Conservation (phyloP, 2,113 vertebrate genomes). For the Galeopterus variegatus region DNA sequence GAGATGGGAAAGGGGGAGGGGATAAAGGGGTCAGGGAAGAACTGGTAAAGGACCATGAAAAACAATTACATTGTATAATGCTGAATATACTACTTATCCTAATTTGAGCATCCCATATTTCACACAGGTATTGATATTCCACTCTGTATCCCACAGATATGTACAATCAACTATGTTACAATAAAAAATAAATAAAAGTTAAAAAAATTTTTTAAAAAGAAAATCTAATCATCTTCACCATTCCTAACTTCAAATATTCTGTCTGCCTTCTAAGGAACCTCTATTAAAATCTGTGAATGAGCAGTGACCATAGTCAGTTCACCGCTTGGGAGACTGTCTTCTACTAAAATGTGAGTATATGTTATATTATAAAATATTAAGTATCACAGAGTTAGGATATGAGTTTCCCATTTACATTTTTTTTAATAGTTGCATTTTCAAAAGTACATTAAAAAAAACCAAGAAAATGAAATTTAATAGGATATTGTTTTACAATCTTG, state of each 20-base stretch:
- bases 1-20: too few relatives aligned
- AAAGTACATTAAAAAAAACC: slow-evolving; percentile 42
- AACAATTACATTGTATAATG: too few relatives aligned
- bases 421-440: not conserved
- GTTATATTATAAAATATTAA: not conserved
- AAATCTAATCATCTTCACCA: slow-evolving; percentile 32
- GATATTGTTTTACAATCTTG: slow-evolving; percentile 19
- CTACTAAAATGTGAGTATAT: not conserved
- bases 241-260: slow-evolving; percentile 43
- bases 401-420: not conserved
- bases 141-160: too few relatives aligned
- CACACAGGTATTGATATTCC: too few relatives aligned
- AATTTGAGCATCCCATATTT: too few relatives aligned
- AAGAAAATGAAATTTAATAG: not conserved
- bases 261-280: not conserved
- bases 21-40: too few relatives aligned
- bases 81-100: too few relatives aligned
- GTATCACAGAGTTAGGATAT: not conserved
- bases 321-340: not conserved
- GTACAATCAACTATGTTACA: too few relatives aligned
- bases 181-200: too few relatives aligned
- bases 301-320: not conserved
- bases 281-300: slow-evolving; percentile 41
- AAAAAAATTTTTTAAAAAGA: not conserved
- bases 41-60: too few relatives aligned